Conservation (phyloP, 2,797 vertebrate genomes). For the Cryptoblepharus egeriae region DNA sequence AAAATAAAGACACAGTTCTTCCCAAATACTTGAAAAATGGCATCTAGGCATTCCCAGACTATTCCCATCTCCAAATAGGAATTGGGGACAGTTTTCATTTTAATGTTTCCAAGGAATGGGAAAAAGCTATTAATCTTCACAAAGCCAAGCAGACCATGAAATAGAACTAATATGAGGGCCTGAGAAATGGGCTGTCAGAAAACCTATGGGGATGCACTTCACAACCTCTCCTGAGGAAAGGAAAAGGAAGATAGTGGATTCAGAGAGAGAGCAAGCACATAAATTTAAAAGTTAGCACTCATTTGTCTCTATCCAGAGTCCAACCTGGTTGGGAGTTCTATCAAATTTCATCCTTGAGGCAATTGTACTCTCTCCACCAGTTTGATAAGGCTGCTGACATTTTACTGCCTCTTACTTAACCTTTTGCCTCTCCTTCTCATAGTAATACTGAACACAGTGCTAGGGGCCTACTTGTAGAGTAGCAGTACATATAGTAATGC, state of each 20-base stretch:
- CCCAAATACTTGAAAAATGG: neutral
- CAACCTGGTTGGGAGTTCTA: conserved; percentile 15
- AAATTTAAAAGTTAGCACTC: conserved; percentile 42
- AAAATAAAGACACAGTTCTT: too few species aligned
- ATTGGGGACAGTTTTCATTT: conserved; percentile 17
- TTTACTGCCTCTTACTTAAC: conserved; percentile 48
- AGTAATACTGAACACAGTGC: conserved; percentile 36
- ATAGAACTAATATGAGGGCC: conserved; percentile 21
- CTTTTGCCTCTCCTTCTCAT: conserved; percentile 45
- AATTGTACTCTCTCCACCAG: conserved; percentile 4
- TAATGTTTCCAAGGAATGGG: conserved; percentile 39
- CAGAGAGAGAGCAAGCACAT: conserved; percentile 2
- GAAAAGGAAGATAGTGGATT: conserved; percentile 2
- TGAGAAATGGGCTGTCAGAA: conserved; percentile 26
- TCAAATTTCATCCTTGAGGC: conserved; percentile 14
- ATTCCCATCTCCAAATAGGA: conserved; percentile 17
- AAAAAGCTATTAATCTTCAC: conserved; percentile 40
- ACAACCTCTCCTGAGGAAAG: conserved; percentile 21
- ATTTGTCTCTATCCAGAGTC: conserved; percentile 19
- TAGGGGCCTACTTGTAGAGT: conserved; percentile 40
- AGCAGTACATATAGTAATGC: conserved; percentile 37
- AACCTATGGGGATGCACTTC: neutral
- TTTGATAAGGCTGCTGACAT: conserved; percentile 31
- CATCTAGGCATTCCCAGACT: neutral
- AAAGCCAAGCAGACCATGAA: conserved; percentile 37